These are phyloP conservation scores for Chelon labrosus DNA, from an alignment of 2,797 vertebrate species.

Conservation along the genomic window DNA sequence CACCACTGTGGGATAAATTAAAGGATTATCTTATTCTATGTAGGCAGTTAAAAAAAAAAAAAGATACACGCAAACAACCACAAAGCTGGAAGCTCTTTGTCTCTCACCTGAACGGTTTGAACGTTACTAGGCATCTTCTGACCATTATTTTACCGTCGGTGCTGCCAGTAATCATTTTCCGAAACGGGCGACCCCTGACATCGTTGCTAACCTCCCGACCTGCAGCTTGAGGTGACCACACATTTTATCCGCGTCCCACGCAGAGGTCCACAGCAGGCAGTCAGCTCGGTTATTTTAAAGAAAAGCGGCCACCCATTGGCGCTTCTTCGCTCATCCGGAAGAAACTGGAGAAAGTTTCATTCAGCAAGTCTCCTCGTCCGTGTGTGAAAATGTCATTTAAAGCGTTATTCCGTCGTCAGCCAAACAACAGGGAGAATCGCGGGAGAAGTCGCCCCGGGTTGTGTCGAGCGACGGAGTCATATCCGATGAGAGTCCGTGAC, in stretches of 20 bases:
- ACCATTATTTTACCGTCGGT: conserved; percentile 94
- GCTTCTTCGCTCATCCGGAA: conserved; percentile 1
- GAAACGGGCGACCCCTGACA: conserved; percentile 73
- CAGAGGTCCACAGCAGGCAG: conserved; percentile 15
- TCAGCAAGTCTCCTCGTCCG: conserved; percentile 25
- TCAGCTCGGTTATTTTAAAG: background rate
- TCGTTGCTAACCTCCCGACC: conserved; percentile 62
- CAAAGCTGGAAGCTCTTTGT: conserved; percentile 23
- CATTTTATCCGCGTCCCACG: conserved; percentile 55
- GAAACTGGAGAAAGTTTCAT: conserved; percentile 58
- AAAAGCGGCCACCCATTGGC: background rate
- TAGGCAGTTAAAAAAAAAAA: too few relatives aligned
- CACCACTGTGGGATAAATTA: too few relatives aligned
- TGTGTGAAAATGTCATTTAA: conserved; percentile 22
- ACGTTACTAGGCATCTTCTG: conserved; percentile 94
- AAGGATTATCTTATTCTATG: too few relatives aligned
- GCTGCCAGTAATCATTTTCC: conserved; percentile 85
- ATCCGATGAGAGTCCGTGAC: background rate
- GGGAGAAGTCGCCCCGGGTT: conserved; percentile 35
- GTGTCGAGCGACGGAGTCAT: conserved; percentile 24
- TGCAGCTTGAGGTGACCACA: conserved; percentile 52
- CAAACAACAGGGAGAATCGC: background rate
- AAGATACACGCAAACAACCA: background rate
- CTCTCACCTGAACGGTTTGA: conserved; percentile 96
- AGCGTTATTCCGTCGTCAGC: conserved; percentile 20